Conservation (phyloP, 2,113 vertebrate species). For the Caretta caretta region DNA sequence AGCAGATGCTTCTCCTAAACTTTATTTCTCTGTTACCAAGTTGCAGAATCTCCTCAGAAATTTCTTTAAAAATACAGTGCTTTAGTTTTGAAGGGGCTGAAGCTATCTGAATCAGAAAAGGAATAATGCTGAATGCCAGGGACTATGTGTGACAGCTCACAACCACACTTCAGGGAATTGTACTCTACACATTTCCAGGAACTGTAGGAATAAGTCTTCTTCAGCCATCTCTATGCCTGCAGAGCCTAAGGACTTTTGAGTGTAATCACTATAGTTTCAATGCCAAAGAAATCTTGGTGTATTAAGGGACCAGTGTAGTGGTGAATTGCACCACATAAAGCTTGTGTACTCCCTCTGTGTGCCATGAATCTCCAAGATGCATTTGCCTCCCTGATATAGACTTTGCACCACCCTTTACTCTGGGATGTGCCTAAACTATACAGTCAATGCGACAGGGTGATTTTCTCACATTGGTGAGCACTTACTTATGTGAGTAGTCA, state of each 20-base stretch:
- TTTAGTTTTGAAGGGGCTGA: background rate
- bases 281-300: background rate
- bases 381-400: background rate
- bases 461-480: background rate
- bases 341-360: background rate
- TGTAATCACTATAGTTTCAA: slow-evolving; percentile 1
- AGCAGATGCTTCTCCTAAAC: background rate
- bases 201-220: background rate
- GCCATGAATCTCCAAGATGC: background rate
- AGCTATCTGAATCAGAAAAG: background rate
- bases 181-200: background rate
- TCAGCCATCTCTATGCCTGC: background rate
- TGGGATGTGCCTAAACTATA: background rate
- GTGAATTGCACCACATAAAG: background rate
- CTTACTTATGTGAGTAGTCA: background rate
- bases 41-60: background rate
- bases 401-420: background rate
- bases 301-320: background rate
- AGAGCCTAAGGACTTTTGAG: background rate
- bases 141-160: background rate
- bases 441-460: background rate
- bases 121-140: background rate
- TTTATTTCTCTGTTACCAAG: background rate
- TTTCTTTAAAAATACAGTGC: background rate
- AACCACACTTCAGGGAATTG: background rate